Base-by-base conservation (phyloP, 2,113 vertebrate genomes). In the Eptesicus fuscus region DNA sequence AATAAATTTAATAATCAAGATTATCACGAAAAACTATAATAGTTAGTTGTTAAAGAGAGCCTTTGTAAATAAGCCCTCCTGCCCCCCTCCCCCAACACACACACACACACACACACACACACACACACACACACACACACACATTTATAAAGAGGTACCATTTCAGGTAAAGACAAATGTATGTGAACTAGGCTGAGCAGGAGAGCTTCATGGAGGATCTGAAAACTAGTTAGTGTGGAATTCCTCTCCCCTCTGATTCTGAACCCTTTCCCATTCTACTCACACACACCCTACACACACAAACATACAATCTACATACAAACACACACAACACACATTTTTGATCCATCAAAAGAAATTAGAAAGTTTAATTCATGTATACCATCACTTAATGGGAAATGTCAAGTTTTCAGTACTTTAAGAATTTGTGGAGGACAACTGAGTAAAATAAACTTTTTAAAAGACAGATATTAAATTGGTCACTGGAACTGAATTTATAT, bases 391-490 rank as follows among this genome's bases (percentile, higher is more conserved):
- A 83, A 84, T 56, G 30, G 42, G 49, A 47, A 91, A 93, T 25
- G 17, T 73, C 51, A 78, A 49, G 25, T 78, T 93, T 89, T 84
- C 6, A 23, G 40, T 40, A 67, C 30, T 93, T 65, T 35, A 88
- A 44, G 44, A 89, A 84, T 89, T 7, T 53, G 16, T 76, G 69
- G 37, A 67, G 37, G 79, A 83, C 20, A 79, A 65, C 23, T 63
- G 47, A 83, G 30, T 90, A 40, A 91, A 87, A 51, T 84, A n/a
- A 70, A 95, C 32, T 89, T 51, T 86, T 74, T 70, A 59, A 76
- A 92, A 85, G 63, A 2, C 44, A 82, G 23, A 14, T 51, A 67
- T 37, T 77, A 56, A 85, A 83, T 14, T 42, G 32, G n/a, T 79
- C 74, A 28, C 7, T 74, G 32, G 49, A 53, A 40, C 35, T 49